These are phyloP conservation scores for Lemur catta DNA, from an alignment of 2,797 vertebrate species.

Conservation along the genomic window DNA sequence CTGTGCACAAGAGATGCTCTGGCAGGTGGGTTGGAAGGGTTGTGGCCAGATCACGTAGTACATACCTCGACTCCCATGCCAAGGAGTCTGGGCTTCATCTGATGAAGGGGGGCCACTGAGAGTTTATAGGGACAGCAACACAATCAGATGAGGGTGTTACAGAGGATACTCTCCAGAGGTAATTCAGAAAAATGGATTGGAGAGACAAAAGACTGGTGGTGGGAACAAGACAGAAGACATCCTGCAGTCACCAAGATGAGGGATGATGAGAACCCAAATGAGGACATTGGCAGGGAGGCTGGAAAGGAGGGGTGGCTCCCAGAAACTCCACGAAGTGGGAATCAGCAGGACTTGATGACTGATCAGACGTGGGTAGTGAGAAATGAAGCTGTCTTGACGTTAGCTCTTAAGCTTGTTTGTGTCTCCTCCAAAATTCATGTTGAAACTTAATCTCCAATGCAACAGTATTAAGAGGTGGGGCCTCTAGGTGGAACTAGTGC, in stretches of 20 bases:
- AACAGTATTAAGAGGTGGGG: neutral
- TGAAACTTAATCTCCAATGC: neutral
- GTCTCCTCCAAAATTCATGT: neutral
- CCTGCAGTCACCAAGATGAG: neutral
- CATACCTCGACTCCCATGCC: fast-evolving
- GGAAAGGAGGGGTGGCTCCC: neutral
- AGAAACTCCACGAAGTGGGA: neutral
- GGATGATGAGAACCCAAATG: neutral
- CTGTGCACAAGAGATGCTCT: fast-evolving
- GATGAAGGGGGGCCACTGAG: neutral
- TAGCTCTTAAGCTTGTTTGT: too few relatives aligned
- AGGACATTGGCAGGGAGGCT: neutral
- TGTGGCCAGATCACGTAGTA: neutral
- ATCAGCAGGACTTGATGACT: neutral
- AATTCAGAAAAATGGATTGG: neutral
- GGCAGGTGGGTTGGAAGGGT: neutral
- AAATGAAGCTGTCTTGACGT: neutral
- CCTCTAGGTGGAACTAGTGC: too few relatives aligned
- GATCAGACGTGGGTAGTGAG: fast-evolving
- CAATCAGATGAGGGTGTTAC: neutral
- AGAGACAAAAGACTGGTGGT: neutral
- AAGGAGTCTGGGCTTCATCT: neutral
- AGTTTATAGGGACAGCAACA: neutral
- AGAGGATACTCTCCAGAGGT: neutral
- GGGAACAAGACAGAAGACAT: neutral